Conservation (phyloP, 2,797 vertebrate genomes). For the Synanceia verrucosa region DNA sequence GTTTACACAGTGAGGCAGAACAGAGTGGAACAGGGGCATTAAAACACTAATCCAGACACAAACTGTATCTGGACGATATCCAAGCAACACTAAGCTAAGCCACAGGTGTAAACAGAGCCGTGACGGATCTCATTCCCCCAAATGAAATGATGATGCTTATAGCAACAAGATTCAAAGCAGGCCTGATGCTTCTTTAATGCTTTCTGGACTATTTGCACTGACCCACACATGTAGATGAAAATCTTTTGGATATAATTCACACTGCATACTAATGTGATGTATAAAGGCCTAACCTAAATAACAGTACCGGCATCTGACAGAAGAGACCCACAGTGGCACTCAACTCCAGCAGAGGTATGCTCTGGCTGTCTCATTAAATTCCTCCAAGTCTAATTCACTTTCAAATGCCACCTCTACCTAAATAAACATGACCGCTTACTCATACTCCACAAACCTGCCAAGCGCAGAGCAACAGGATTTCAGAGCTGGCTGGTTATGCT, state of each 20-base stretch:
- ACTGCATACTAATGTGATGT: slow-evolving; percentile 39
- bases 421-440: slow-evolving; percentile 60
- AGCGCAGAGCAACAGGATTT: slow-evolving; percentile 36
- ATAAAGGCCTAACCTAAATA: slow-evolving; percentile 39
- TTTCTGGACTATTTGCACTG: slow-evolving; percentile 30
- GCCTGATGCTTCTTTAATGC: slow-evolving; percentile 31
- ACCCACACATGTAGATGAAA: slow-evolving; percentile 24
- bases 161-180: slow-evolving; percentile 26
- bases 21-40: slow-evolving; percentile 49
- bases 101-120: slow-evolving; percentile 48
- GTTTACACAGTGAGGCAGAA: slow-evolving; percentile 47
- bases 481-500: slow-evolving; percentile 18
- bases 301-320: slow-evolving; percentile 39
- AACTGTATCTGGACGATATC: slow-evolving; percentile 46
- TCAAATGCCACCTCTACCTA: slow-evolving; percentile 56
- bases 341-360: slow-evolving; percentile 21
- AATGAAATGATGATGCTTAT: slow-evolving; percentile 25
- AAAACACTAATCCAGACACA: slow-evolving; percentile 62
- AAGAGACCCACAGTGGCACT: slow-evolving; percentile 33
- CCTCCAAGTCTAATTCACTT: slow-evolving; percentile 56
- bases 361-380: slow-evolving; percentile 60
- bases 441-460: slow-evolving; percentile 46
- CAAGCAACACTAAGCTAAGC: slow-evolving; percentile 44
- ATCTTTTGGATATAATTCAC: slow-evolving; percentile 28
- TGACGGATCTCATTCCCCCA: slow-evolving; percentile 28